A percentile compares a stretch with the other conserved stretches of the same genome.
Evolutionary conservation across 2,113 vertebrate genomes (phyloP).

Genomic region (Microtus ochrogaster): DNA sequence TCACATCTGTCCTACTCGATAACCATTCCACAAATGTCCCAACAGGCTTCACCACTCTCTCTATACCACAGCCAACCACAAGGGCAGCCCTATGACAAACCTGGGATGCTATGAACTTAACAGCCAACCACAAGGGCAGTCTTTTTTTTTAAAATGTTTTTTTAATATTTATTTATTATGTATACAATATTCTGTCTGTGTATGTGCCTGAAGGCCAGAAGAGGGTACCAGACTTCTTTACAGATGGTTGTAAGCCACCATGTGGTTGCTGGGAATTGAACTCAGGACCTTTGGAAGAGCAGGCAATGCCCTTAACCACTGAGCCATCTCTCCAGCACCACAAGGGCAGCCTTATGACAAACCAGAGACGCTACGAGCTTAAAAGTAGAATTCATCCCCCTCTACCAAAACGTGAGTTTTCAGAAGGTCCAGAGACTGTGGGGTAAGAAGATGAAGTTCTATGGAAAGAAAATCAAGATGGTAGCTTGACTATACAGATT

Average conservation of each 20-base stretch:
- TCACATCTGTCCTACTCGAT: slow-evolving; percentile 6
- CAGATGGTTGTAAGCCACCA: no score
- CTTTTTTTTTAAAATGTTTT: no score
- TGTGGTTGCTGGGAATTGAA: no score
- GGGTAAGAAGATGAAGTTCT: neutral
- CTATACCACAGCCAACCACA: neutral
- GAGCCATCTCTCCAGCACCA: no score
- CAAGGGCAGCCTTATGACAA: neutral
- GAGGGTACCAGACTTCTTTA: no score
- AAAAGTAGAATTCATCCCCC: neutral
- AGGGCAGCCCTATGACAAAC: neutral
- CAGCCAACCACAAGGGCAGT: neutral
- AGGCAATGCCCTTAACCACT: no score
- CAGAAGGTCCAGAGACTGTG: neutral
- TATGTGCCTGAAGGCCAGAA: no score
- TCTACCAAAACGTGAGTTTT: slow-evolving; percentile 56
- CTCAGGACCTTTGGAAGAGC: no score
- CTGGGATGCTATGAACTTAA: neutral
- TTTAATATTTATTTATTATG: no score
- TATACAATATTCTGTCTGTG: no score
- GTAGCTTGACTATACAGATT: neutral
- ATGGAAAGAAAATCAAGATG: neutral
- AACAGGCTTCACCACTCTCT: neutral
- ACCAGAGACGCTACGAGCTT: neutral
- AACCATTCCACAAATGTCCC: neutral